Evolutionary conservation across 1,140 invertebrate genomes (phyloP).

Genomic region (Euschistus heros): DNA sequence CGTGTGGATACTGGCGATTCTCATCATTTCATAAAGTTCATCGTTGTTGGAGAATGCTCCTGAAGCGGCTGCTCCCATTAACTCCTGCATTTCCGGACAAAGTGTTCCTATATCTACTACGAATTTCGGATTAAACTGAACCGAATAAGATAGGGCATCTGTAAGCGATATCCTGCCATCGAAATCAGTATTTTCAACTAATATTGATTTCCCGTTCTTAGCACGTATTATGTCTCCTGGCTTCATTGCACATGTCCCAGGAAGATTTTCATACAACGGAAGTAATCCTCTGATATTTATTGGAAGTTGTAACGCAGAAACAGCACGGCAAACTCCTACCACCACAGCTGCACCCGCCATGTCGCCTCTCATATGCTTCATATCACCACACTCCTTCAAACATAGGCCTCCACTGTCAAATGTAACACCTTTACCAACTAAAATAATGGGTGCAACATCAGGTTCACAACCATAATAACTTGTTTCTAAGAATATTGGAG

Average conservation of each 20-base stretch:
- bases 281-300: conserved; percentile 45
- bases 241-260: conserved; percentile 46
- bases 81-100: conserved; percentile 45
- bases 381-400: conserved; percentile 45
- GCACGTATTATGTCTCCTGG: conserved; percentile 53
- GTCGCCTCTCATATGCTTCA: conserved; percentile 52
- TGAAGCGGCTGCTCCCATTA: conserved; percentile 43
- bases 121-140: conserved; percentile 45
- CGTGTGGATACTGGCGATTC: conserved; percentile 41
- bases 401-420: conserved; percentile 58
- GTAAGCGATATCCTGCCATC: conserved; percentile 52
- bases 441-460: conserved; percentile 36
- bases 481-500: conserved; percentile 42
- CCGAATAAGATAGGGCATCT: conserved; percentile 51
- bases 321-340: conserved; percentile 41
- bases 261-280: conserved; percentile 54
- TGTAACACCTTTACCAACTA: conserved; percentile 48
- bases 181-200: conserved; percentile 54
- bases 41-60: conserved; percentile 47
- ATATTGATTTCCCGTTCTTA: conserved; percentile 53
- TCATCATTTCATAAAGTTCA: conserved; percentile 40
- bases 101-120: conserved; percentile 55
- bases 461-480: conserved; percentile 34
- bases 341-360: conserved; percentile 43
- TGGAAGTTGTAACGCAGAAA: conserved; percentile 43